Conservation (phyloP, 1,140 invertebrate species). For the Pseudomyrmex gracilis region DNA sequence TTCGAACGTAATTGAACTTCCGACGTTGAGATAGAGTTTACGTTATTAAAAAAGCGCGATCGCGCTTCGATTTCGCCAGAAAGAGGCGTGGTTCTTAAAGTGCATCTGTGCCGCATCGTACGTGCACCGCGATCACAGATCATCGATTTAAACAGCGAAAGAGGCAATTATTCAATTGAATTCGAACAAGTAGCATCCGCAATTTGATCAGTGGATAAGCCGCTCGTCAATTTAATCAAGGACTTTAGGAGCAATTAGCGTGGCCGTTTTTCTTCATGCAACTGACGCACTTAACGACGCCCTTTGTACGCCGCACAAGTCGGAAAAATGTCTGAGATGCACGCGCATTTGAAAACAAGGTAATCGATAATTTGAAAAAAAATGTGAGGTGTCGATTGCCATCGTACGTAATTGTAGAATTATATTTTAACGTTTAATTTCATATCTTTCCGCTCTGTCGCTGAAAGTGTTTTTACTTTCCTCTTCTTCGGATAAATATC, state of each 20-base stretch:
- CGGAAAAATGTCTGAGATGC: background rate
- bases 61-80: background rate
- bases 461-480: background rate
- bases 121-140: background rate
- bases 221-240: conserved; percentile 25
- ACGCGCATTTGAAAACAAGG: too few relatives aligned
- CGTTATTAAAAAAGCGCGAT: conserved; percentile 10
- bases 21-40: background rate
- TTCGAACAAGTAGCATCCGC: conserved; percentile 27
- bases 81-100: conserved; percentile 15
- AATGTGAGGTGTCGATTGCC: too few relatives aligned
- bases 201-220: conserved; percentile 36
- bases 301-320: background rate
- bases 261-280: background rate
- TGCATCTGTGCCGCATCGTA: background rate
- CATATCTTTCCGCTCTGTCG: too few relatives aligned
- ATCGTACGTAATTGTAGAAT: too few relatives aligned
- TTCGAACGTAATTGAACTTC: too few relatives aligned
- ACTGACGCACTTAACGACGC: background rate
- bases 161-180: conserved; percentile 36
- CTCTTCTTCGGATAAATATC: background rate
- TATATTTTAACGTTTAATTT: background rate
- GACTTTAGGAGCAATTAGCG: conserved; percentile 14
- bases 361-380: too few relatives aligned
- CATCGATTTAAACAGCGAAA: conserved; percentile 5